Base-by-base conservation (phyloP, 64 coral and sea anemone species). In the Platygyra sinensis region DNA sequence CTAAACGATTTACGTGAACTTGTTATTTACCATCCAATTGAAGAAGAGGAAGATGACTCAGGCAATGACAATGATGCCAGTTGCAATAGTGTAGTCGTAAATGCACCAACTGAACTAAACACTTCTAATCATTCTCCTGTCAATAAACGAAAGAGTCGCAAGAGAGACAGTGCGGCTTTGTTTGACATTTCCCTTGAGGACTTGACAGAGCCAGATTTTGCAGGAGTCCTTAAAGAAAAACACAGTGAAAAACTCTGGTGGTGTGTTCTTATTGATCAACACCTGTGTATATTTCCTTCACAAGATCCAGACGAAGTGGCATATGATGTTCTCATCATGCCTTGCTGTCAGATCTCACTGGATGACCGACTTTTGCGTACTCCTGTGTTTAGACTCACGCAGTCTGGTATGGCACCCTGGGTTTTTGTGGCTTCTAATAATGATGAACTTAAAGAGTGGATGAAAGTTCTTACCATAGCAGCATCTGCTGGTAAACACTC, bases 301-400 rank as follows among this genome's bases (percentile, higher is more conserved):
- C 93, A 91, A 80, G 94, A 99, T 77, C 83, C 94, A 59, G 75
- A 91, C 27, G 97, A 99, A 80, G 76, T 99, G 22, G 97, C 97
- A 63, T 99, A 99, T 89, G 97, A 99, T 72, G 94, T 99, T 28
- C 78, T 99, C 3, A 95, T 99, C 32, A 71, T 99, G 74, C 97
- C 97, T 9, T 99, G 94, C 78, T 99, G 97, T 89, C 94, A 99
- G 39, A 99, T 99, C 62, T 96, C 97, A 29, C 72, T 99, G 81
- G 97, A 99, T 63, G 97, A 99, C 67, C 81, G 94, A 17, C 83
- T 93, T 18, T 89, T 93, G 88, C 90, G 94, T 22, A 93, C 97
- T 0, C 97, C 97, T 5, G 97, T 99, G 62, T 99, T 99, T 77
- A 77, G 97, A 8, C 85, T 99, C 20, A 95, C 94, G 1, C 97